These are phyloP conservation scores for Andrena hattorfiana DNA, from an alignment of 2,888 invertebrate genomes.

Conservation along the genomic window DNA sequence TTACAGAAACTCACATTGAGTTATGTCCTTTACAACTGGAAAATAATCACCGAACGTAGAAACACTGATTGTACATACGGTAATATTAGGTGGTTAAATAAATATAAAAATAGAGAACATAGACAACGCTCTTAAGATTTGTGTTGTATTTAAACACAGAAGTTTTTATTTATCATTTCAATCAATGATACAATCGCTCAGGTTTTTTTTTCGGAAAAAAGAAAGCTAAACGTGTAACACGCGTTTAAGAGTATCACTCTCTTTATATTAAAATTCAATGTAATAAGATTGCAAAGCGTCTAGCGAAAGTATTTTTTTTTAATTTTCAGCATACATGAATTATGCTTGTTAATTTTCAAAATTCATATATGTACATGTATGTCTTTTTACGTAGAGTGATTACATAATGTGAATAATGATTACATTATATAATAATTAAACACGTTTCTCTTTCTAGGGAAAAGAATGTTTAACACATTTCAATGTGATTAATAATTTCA, in stretches of 20 bases:
- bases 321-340: constrained; percentile 51
- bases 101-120: constrained; percentile 28
- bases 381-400: constrained; percentile 53
- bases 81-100: constrained; percentile 27
- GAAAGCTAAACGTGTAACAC: constrained; percentile 1
- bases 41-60: constrained; percentile 42
- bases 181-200: neutral
- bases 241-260: neutral
- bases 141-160: constrained; percentile 15
- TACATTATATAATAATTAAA: constrained; percentile 12
- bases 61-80: constrained; percentile 52
- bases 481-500: constrained; percentile 58
- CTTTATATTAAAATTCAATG: constrained; percentile 26
- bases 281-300: constrained; percentile 5
- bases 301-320: constrained; percentile 25
- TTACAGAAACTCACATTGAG: constrained; percentile 49
- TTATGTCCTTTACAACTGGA: constrained; percentile 33
- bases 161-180: constrained; percentile 33
- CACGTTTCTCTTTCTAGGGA: constrained; percentile 43
- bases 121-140: constrained; percentile 30
- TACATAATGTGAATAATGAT: constrained; percentile 43
- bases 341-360: constrained; percentile 53
- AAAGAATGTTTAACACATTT: constrained; percentile 60
- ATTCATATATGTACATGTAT: constrained; percentile 49
- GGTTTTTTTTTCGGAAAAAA: neutral